phyloP scores from a whole-genome alignment of 2,797 vertebrate genomes.

The Zenarchopterus dispar region DNA sequence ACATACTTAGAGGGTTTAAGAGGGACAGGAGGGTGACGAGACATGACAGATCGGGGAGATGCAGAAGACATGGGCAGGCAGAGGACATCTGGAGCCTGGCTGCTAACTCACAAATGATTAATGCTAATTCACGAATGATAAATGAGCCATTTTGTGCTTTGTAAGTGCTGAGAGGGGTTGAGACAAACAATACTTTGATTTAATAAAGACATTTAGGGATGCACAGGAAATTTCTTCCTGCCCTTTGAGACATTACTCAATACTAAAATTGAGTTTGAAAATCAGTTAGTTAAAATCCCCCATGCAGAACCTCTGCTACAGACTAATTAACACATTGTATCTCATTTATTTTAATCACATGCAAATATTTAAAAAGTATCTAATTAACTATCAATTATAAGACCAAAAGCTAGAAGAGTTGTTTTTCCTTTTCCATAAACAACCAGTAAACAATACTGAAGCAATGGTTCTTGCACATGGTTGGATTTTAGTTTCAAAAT shows the following conservation, averaged over 20 bases:
- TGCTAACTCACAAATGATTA: conserved; percentile 67
- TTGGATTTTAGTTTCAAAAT: no score
- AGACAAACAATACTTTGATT: conserved; percentile 56
- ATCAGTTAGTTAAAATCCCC: conserved; percentile 14
- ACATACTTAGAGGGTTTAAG: conserved; percentile 52
- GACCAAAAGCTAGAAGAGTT: no score
- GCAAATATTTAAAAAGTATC: no score
- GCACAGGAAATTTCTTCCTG: conserved; percentile 15
- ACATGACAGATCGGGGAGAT: conserved; percentile 48
- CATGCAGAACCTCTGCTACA: no score
- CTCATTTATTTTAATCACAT: neutral
- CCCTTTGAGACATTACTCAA: conserved; percentile 28
- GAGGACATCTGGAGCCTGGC: conserved; percentile 64
- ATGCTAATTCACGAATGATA: conserved; percentile 64
- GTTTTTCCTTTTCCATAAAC: no score
- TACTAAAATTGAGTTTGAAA: conserved; percentile 43
- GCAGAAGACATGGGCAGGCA: conserved; percentile 37
- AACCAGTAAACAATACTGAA: no score
- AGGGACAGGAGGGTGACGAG: conserved; percentile 46
- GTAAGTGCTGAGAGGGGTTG: no score
- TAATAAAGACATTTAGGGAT: conserved; percentile 27
- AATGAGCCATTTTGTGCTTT: conserved; percentile 49
- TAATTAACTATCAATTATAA: no score
- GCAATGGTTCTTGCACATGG: no score
- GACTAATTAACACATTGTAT: neutral